These are phyloP conservation scores for Prenolepis imparis DNA, from an alignment of 2,888 invertebrate species.

Conservation along the genomic window DNA sequence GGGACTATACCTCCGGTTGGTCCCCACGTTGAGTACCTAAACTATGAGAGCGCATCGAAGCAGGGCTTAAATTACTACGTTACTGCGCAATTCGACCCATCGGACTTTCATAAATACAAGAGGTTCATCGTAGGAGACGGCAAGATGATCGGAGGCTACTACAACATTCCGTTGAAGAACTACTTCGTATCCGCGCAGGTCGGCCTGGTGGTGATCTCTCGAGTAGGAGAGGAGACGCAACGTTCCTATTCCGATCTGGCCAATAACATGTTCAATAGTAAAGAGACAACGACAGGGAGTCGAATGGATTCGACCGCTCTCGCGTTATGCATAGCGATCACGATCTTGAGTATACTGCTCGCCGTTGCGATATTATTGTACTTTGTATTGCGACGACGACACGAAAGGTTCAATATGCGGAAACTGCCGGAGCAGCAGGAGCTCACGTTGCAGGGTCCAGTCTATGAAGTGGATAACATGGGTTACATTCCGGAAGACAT, in stretches of 20 bases:
- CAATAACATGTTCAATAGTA: conserved; percentile 52
- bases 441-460: conserved; percentile 92
- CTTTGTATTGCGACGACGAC: conserved; percentile 87
- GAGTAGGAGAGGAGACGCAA: conserved; percentile 84
- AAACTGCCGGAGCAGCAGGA: conserved; percentile 89
- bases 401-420: conserved; percentile 86
- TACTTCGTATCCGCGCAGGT: conserved; percentile 82
- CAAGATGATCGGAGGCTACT: conserved; percentile 91
- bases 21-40: conserved; percentile 87
- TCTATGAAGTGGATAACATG: conserved; percentile 93
- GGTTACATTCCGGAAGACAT: conserved; percentile 92
- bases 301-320: conserved; percentile 78
- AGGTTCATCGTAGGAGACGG: conserved; percentile 93
- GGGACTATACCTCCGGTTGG: conserved; percentile 89
- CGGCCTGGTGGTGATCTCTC: conserved; percentile 86
- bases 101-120: conserved; percentile 86
- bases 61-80: conserved; percentile 93
- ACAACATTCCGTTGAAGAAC: conserved; percentile 91
- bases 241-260: conserved; percentile 81
- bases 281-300: conserved; percentile 5
- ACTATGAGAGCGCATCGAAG: conserved; percentile 89
- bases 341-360: conserved; percentile 90
- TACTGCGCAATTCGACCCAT: conserved; percentile 92
- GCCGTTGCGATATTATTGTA: conserved; percentile 89
- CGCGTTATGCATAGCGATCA: conserved; percentile 90